Conservation (phyloP, 1,140 invertebrate species). For the Hycleus cichorii region DNA sequence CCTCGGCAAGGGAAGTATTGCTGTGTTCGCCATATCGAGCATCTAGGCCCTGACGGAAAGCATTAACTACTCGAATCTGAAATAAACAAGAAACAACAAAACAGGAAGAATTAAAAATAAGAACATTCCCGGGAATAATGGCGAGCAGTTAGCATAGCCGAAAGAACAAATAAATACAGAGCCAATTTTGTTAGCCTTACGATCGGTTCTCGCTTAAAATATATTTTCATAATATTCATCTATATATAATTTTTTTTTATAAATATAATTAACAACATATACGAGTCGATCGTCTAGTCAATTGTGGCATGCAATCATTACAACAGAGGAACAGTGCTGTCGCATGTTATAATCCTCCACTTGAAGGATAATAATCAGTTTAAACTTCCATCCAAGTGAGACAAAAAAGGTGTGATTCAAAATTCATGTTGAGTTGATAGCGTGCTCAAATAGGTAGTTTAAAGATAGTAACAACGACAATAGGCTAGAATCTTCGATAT, state of each 20-base stretch:
- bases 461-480: no score
- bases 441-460: no score
- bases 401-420: no score
- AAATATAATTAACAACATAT: no score
- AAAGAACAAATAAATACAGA: conserved; percentile 33
- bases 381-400: no score
- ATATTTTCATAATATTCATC: not conserved
- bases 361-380: no score
- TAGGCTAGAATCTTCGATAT: no score
- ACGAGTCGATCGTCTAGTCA: not conserved
- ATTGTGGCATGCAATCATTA: conserved; percentile 10
- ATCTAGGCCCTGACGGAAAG: conserved; percentile 97
- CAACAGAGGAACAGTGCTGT: conserved; percentile 1
- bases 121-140: conserved; percentile 36
- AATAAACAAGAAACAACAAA: conserved; percentile 47
- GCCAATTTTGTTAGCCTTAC: conserved; percentile 31
- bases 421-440: no score
- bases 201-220: conserved; percentile 26
- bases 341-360: not conserved
- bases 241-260: not conserved
- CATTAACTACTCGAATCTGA: conserved; percentile 98
- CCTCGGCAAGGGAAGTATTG: conserved; percentile 80
- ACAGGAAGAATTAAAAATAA: conserved; percentile 42
- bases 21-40: conserved; percentile 86
- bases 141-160: conserved; percentile 39